phyloP scores from a whole-genome alignment of 2,797 vertebrate species.

The Danio aesculapii region DNA sequence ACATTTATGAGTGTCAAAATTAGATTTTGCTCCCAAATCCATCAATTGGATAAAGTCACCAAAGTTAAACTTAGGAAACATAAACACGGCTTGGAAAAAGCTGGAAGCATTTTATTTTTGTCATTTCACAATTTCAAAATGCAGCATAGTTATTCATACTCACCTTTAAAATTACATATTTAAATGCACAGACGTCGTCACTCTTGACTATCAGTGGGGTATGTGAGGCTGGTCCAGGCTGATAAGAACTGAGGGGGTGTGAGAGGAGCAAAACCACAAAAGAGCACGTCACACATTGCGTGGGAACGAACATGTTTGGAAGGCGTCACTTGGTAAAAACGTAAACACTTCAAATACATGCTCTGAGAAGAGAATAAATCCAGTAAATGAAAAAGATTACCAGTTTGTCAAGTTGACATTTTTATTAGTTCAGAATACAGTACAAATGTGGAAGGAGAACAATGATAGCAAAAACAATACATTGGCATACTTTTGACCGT shows the following conservation, averaged over 20 bases:
- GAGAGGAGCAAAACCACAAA: constrained; percentile 32
- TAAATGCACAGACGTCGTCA: constrained; percentile 48
- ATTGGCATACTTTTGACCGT: constrained; percentile 65
- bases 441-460: constrained; percentile 70
- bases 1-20: neutral
- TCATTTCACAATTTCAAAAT: neutral
- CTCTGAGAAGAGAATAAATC: neutral
- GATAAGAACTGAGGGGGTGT: constrained; percentile 70
- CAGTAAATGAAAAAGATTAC: constrained; percentile 1
- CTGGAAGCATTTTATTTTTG: neutral
- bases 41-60: neutral
- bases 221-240: constrained; percentile 69
- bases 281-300: constrained; percentile 35
- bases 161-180: constrained; percentile 37
- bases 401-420: constrained; percentile 66
- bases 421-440: constrained; percentile 74
- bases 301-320: constrained; percentile 44
- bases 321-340: constrained; percentile 2
- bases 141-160: neutral
- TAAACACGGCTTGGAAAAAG: neutral
- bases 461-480: constrained; percentile 67
- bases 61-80: neutral
- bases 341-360: neutral
- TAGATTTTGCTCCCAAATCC: neutral
- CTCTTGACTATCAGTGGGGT: constrained; percentile 73